phyloP scores from a whole-genome alignment of 2,113 vertebrate genomes.

The Nibea albiflora region DNA sequence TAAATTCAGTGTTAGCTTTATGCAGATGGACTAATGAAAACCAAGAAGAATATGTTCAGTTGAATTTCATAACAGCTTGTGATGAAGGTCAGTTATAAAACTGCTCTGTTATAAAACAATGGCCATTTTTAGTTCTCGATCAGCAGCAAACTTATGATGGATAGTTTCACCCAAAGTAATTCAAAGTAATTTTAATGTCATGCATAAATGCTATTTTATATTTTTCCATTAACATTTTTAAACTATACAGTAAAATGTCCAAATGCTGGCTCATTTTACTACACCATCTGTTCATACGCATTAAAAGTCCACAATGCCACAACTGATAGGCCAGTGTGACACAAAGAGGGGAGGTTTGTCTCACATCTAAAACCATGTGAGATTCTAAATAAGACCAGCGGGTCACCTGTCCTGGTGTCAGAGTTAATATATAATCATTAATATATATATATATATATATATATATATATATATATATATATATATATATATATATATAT shows the following conservation, averaged over 20 bases:
- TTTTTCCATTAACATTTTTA: conserved; percentile 32
- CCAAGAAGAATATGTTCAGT: neutral
- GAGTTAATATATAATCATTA: too few relatives aligned
- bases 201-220: conserved; percentile 16
- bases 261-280: conserved; percentile 49
- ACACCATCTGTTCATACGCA: conserved; percentile 47
- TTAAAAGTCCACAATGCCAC: conserved; percentile 36
- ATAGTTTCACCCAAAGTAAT: conserved; percentile 18
- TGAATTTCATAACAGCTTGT: conserved; percentile 4
- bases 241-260: conserved; percentile 42
- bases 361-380: neutral
- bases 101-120: conserved; percentile 9
- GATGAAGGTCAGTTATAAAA: conserved; percentile 15
- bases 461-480: too few relatives aligned
- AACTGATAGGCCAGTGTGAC: conserved; percentile 18
- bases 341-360: neutral
- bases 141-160: conserved; percentile 8
- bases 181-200: conserved; percentile 10
- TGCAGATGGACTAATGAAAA: neutral
- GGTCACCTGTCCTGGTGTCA: too few relatives aligned
- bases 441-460: too few relatives aligned
- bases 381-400: neutral
- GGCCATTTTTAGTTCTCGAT: conserved; percentile 9
- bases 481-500: too few relatives aligned
- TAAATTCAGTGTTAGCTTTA: neutral